A percentile compares a stretch with the other conserved stretches of the same genome.
phyloP scores from a whole-genome alignment of 2,113 vertebrate genomes.

The Parotia lawesii region DNA sequence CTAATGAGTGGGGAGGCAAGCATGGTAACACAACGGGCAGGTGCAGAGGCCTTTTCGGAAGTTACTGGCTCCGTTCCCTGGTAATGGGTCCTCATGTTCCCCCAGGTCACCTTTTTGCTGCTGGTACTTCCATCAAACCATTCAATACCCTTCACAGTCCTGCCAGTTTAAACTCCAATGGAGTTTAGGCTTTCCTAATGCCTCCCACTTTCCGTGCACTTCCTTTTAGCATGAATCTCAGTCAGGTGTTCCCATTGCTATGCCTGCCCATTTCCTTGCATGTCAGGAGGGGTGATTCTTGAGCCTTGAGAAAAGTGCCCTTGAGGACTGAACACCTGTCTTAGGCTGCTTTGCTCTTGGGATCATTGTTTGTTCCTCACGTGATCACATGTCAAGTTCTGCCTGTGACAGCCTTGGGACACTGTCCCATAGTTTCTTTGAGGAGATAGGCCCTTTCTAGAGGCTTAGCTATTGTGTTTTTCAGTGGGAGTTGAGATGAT shows the following conservation, averaged over 20 bases:
- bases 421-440: not conserved
- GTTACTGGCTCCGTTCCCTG: not conserved
- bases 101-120: not conserved
- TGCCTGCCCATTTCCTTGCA: not conserved
- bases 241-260: not conserved
- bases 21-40: not conserved
- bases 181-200: not conserved
- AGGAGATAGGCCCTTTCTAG: not conserved
- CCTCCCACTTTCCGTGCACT: not conserved
- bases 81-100: not conserved
- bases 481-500: not conserved
- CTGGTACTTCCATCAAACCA: not conserved
- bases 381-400: not conserved
- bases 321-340: not conserved
- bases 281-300: not conserved
- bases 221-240: not conserved
- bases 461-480: not conserved
- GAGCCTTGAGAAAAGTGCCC: not conserved
- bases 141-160: not conserved
- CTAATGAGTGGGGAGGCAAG: not conserved
- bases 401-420: not conserved
- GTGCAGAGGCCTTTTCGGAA: not conserved
- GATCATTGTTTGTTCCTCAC: not conserved
- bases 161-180: not conserved
- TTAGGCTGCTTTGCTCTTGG: not conserved